phyloP scores from a whole-genome alignment of 64 coral and sea anemone species.

The Exaiptasia diaphana region DNA sequence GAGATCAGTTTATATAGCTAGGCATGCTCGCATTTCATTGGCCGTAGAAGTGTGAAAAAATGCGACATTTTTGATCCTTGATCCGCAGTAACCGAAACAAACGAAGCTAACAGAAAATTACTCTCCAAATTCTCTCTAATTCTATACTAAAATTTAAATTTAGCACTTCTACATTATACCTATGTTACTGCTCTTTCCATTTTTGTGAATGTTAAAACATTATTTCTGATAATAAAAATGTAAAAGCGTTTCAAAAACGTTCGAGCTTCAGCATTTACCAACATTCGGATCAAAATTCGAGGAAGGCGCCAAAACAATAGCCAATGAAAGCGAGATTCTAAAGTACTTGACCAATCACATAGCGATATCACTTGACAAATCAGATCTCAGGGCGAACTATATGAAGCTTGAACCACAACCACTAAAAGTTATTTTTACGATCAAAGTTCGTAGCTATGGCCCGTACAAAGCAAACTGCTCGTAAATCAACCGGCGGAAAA shows the following conservation, averaged over 20 bases:
- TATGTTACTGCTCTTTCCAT: no score
- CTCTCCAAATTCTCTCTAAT: no score
- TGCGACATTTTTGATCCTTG: no score
- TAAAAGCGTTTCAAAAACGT: background rate
- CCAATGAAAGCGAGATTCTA: background rate
- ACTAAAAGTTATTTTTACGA: background rate
- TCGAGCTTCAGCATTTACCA: background rate
- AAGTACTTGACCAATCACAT: slow-evolving; percentile 3
- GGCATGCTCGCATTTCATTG: no score
- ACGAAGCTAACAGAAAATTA: no score
- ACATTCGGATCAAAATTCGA: background rate
- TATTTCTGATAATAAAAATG: background rate
- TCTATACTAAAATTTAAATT: no score
- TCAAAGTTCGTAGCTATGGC: background rate
- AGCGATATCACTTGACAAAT: background rate
- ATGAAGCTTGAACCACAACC: slow-evolving; percentile 1
- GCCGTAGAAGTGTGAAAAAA: no score
- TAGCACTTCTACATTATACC: no score
- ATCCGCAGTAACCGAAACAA: no score
- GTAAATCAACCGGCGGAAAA: slow-evolving; percentile 18
- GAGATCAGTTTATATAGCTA: no score
- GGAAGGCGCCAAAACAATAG: background rate
- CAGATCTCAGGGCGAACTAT: background rate
- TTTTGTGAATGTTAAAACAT: background rate
- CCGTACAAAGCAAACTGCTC: slow-evolving; percentile 13